Evolutionary conservation across 2,113 vertebrate genomes (phyloP), one percentile per base, ranked within the genome.

Genomic region (Sebastes schlegelii): DNA sequence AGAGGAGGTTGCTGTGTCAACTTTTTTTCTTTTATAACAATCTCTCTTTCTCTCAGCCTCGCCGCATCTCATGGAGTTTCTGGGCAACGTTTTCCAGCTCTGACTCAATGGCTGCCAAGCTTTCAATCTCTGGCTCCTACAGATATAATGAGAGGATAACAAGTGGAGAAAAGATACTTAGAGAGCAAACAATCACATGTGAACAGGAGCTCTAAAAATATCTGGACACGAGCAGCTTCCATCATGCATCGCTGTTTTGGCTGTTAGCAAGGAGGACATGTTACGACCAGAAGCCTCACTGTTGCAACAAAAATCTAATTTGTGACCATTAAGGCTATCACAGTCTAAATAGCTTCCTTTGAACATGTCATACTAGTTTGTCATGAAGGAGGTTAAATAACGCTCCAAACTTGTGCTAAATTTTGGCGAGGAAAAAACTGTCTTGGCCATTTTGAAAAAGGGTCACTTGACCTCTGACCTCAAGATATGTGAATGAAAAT

Each of bases 91-190:
- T 97, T 91, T 99, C 97, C 49, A 99, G 96, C 93, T 99, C 98
- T 0, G 97, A 97, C 94, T 99, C 97, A 0, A 99, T 99, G 92
- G 96, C 95, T 0, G 97, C 97, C 88, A 99, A 94, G 79, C 96
- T 98, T 89, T 98, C 97, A 81, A 99, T 95, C 88, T 98, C 98
- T 70, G 96, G 95, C 63, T 99, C 98, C 98, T 99, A 92, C 49
- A 92, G 73, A 86, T 48, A 72, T 9, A 86, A 88, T 57, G 62
- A 82, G 60, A 82, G 13, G 49, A 76, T n/a, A 61, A 21, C 2
- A 8, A 40, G 62, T 55, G 16, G 77, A 26, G 42, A 73, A 14
- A 16, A 49, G 8, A 62, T 9, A 63, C 34, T 26, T 12, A 19
- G 45, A 80, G 60, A 12, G 19, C 9, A 79, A 72, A 74, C 4